These are phyloP conservation scores for Cassiopea xamachana DNA, from an alignment of 30 jellyfish, hydroid and myxozoan genomes.

Conservation along the genomic window DNA sequence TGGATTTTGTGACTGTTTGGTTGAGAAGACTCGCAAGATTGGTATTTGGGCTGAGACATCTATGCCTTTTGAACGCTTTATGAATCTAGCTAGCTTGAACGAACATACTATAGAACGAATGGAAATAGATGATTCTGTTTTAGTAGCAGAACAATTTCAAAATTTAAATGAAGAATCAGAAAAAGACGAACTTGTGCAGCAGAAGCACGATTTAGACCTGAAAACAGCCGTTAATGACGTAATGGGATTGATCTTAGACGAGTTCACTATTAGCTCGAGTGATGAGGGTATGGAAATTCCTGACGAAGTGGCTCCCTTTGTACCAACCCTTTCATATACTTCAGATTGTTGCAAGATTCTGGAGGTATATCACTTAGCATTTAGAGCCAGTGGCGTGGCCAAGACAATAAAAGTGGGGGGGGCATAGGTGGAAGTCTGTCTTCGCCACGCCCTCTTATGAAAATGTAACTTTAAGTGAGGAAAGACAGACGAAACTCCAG, in stretches of 20 bases:
- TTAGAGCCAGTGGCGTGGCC: too few relatives aligned
- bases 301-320: background rate
- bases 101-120: background rate
- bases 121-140: background rate
- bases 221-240: background rate
- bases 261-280: background rate
- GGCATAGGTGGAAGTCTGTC: too few relatives aligned
- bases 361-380: background rate
- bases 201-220: background rate
- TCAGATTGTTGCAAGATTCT: background rate
- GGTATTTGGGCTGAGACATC: background rate
- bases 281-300: background rate
- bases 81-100: background rate
- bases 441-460: too few relatives aligned
- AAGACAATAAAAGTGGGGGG: too few relatives aligned
- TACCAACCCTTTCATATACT: background rate
- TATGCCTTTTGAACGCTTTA: background rate
- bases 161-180: background rate
- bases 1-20: conserved; percentile 17
- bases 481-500: too few relatives aligned
- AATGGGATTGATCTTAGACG: background rate
- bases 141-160: background rate
- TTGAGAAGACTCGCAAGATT: background rate
- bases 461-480: too few relatives aligned
- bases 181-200: background rate